These are phyloP conservation scores for Nibea albiflora DNA, from an alignment of 2,113 vertebrate species.

Conservation along the genomic window DNA sequence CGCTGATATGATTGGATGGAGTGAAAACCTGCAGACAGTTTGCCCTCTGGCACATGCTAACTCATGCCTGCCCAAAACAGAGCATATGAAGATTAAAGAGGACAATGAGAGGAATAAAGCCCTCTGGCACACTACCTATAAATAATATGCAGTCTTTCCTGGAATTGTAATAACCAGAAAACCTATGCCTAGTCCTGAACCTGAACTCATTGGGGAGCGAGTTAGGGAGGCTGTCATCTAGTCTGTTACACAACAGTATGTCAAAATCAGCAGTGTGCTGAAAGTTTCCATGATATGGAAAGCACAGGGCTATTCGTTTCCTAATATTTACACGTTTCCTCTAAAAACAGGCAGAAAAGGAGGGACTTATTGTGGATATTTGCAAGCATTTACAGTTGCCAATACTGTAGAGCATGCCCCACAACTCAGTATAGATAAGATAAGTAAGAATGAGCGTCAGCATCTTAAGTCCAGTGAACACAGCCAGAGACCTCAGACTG, in stretches of 20 bases:
- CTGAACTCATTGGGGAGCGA: not conserved
- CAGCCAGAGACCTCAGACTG: too few species aligned
- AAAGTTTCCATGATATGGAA: not conserved
- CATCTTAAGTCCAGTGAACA: too few species aligned
- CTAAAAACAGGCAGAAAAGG: too few species aligned
- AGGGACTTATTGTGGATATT: too few species aligned
- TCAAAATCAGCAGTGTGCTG: not conserved
- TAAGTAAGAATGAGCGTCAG: too few species aligned
- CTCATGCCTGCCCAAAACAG: not conserved
- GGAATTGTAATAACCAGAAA: conserved; percentile 1
- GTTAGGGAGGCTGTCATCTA: not conserved
- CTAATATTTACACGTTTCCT: too few species aligned
- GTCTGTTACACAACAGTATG: not conserved
- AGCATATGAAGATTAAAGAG: not conserved
- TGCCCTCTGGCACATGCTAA: not conserved
- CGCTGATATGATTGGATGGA: not conserved
- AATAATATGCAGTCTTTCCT: not conserved
- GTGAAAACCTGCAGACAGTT: not conserved
- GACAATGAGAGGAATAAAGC: not conserved
- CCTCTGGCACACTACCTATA: not conserved
- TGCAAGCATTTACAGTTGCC: too few species aligned
- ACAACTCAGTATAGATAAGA: too few species aligned
- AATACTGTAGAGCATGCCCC: too few species aligned
- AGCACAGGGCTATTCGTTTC: too few species aligned
- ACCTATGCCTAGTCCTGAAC: not conserved